These are phyloP conservation scores for Cliona cf. orientalis DNA, from an alignment of 37 sponge, comb jelly and placozoan species.

Conservation along the genomic window DNA sequence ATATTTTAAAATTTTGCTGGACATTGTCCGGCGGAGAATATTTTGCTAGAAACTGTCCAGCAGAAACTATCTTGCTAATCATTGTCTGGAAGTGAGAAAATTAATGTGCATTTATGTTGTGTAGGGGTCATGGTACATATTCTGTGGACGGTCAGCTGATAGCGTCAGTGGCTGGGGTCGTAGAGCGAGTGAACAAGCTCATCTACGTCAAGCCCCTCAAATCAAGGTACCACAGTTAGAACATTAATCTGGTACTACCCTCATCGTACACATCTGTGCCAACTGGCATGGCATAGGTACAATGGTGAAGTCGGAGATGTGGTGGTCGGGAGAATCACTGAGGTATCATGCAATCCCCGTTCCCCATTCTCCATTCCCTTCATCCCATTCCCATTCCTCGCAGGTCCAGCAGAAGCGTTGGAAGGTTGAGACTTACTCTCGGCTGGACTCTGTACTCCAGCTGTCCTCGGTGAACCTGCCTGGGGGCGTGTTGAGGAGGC, in stretches of 20 bases:
- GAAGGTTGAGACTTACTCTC: conserved; percentile 93
- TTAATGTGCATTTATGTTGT: background rate
- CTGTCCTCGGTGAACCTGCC: conserved; percentile 95
- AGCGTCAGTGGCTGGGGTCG: conserved; percentile 90
- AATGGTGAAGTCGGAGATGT: conserved; percentile 97
- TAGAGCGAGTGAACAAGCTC: conserved; percentile 88
- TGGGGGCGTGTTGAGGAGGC: conserved; percentile 89
- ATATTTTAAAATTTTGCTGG: no score
- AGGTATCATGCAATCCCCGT: conserved; percentile 48
- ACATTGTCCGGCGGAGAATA: no score
- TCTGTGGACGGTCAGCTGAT: conserved; percentile 60
- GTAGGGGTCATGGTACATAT: conserved; percentile 94
- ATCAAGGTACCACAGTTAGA: conserved; percentile 56
- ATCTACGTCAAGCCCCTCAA: conserved; percentile 86
- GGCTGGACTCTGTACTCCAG: conserved; percentile 88
- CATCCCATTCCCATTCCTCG: background rate
- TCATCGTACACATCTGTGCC: background rate
- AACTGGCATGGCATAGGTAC: conserved; percentile 65
- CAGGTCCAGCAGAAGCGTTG: conserved; percentile 95
- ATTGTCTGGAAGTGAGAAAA: background rate
- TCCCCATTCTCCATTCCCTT: background rate
- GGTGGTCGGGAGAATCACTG: conserved; percentile 93
- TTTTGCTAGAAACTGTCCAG: background rate
- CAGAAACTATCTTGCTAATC: background rate
- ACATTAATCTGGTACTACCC: background rate